phyloP scores from a whole-genome alignment of 2,113 vertebrate genomes.

The Cryptomyrus ogoouensis region DNA sequence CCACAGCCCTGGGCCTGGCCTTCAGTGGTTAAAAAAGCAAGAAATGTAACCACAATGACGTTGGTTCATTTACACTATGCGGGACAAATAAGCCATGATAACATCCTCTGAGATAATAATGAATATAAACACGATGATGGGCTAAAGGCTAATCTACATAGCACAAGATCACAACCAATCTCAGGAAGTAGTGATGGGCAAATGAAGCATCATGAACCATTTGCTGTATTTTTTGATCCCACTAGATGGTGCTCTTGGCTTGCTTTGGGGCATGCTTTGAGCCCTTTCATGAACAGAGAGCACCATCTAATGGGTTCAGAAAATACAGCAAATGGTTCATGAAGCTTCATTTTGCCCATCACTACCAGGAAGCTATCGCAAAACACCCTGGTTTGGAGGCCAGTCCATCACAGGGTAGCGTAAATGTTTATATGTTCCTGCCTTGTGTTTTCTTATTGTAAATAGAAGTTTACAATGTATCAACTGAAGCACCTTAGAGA shows the following conservation, averaged over 20 bases:
- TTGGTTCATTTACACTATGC: neutral
- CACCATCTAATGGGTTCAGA: too few relatives aligned
- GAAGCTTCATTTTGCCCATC: too few relatives aligned
- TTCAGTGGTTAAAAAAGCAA: neutral
- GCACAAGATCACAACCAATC: neutral
- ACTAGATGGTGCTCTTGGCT: too few relatives aligned
- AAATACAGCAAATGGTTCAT: too few relatives aligned
- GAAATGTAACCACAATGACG: neutral
- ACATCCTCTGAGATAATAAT: neutral
- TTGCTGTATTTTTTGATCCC: too few relatives aligned
- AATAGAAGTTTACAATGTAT: neutral
- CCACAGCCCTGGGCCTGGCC: neutral
- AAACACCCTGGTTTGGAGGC: neutral
- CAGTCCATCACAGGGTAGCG: neutral
- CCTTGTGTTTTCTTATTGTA: neutral
- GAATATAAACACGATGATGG: neutral
- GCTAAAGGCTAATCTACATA: neutral
- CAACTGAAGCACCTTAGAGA: neutral
- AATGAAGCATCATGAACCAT: too few relatives aligned
- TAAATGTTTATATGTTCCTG: neutral
- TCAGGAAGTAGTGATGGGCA: neutral
- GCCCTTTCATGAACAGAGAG: too few relatives aligned
- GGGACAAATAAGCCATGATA: neutral
- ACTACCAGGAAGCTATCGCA: neutral
- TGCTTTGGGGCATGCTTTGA: too few relatives aligned